Percentiles rank a stretch among this genome's conserved stretches.
phyloP scores from a whole-genome alignment of 64 coral and sea anemone genomes.

The Pachyseris speciosa region DNA sequence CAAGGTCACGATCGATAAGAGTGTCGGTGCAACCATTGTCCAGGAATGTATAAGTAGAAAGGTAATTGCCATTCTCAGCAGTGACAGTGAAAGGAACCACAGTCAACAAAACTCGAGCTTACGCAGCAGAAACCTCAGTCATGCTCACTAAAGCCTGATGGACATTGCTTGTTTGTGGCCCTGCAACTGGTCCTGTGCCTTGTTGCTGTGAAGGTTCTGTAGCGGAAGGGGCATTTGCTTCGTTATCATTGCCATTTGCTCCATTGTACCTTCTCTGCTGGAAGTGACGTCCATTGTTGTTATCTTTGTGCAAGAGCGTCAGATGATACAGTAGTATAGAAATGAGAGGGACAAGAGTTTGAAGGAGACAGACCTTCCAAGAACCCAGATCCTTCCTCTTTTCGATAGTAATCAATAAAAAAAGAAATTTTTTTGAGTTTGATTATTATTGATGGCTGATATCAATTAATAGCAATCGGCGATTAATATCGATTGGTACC shows the following conservation, averaged over 20 bases:
- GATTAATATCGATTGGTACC: too few relatives aligned
- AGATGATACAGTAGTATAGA: too few relatives aligned
- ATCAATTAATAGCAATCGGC: too few relatives aligned
- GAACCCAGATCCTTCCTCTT: too few relatives aligned
- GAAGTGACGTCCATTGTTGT: background rate
- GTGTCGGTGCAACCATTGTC: conserved; percentile 76
- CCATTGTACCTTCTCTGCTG: background rate
- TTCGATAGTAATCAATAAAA: too few relatives aligned
- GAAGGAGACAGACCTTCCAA: too few relatives aligned
- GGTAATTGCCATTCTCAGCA: conserved; percentile 6
- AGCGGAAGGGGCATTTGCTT: background rate
- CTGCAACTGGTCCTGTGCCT: background rate
- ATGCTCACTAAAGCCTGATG: background rate
- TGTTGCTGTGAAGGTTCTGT: background rate
- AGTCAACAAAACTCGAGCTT: conserved; percentile 22
- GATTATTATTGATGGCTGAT: too few relatives aligned
- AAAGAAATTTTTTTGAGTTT: too few relatives aligned
- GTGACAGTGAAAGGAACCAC: conserved; percentile 61
- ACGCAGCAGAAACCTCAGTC: too few relatives aligned
- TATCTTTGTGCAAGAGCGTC: conserved; percentile 36
- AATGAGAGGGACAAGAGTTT: too few relatives aligned
- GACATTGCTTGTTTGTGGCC: background rate
- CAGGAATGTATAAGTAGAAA: conserved; percentile 64
- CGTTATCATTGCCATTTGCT: background rate
- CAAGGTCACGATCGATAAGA: conserved; percentile 40